Conservation (phyloP, 2,113 vertebrate genomes). For the Ciconia stormi region DNA sequence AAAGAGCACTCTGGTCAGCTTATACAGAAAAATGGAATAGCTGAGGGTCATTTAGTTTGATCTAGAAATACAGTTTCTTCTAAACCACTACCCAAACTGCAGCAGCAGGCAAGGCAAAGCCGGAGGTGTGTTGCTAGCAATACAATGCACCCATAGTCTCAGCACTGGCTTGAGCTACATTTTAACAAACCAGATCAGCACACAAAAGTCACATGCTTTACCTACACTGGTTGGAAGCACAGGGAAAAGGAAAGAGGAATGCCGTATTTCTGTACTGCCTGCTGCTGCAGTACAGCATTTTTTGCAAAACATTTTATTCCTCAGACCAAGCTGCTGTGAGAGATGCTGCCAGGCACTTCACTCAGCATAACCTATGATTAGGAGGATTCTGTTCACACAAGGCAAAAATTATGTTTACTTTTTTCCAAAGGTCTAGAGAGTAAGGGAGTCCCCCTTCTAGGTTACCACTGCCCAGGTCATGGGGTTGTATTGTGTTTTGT, state of each 20-base stretch:
- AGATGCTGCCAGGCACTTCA: not conserved
- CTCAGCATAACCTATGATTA: not conserved
- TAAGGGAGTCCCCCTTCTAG: not conserved
- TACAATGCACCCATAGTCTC: too few relatives aligned
- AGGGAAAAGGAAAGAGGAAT: too few relatives aligned
- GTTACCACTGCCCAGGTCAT: not conserved
- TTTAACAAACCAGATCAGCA: not conserved
- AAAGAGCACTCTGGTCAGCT: not conserved
- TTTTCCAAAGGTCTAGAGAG: not conserved
- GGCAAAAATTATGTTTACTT: not conserved
- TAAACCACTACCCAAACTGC: not conserved
- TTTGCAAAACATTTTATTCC: not conserved
- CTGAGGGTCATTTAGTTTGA: not conserved
- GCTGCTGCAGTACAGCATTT: not conserved
- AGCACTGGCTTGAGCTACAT: not conserved
- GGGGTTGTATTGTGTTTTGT: not conserved
- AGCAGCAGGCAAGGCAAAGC: not conserved
- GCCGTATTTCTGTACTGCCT: not conserved
- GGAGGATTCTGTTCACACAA: not conserved
- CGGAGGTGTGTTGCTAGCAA: not conserved
- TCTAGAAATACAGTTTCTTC: not conserved
- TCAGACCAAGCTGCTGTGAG: not conserved
- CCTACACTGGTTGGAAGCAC: not conserved
- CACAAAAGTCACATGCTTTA: not conserved
- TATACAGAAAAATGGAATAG: not conserved